Evolutionary conservation across 2,113 vertebrate species (phyloP).

Genomic region (Myrmecophaga tridactyla): DNA sequence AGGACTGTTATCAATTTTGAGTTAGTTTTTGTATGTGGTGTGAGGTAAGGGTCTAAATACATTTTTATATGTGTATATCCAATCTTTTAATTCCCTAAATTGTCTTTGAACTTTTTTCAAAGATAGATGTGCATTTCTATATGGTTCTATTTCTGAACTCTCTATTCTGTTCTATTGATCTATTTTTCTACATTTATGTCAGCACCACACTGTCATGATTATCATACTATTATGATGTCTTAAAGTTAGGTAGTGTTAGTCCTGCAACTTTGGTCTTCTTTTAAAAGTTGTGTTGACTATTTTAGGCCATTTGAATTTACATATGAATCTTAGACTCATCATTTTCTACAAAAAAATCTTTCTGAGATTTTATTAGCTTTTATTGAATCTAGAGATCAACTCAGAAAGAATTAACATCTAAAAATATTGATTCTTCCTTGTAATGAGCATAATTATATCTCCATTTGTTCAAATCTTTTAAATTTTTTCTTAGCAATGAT

Average conservation of each 20-base stretch:
- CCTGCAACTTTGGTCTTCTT: background rate
- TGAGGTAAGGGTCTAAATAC: background rate
- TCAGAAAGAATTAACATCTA: background rate
- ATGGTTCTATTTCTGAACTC: background rate
- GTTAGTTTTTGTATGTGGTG: background rate
- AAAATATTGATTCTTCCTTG: background rate
- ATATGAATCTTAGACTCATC: background rate
- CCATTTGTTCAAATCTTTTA: background rate
- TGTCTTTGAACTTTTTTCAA: background rate
- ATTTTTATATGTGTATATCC: background rate
- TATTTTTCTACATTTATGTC: background rate
- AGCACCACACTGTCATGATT: background rate
- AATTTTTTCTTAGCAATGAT: background rate
- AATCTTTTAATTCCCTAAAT: background rate
- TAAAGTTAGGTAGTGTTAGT: background rate
- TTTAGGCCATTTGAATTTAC: background rate
- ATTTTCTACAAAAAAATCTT: background rate
- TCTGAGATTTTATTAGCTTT: background rate
- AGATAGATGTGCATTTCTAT: background rate
- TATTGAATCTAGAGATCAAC: background rate
- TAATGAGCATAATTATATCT: too few relatives aligned
- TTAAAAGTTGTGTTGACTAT: background rate
- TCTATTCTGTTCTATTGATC: background rate
- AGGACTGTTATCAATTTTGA: background rate
- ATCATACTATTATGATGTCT: background rate